A percentile compares a stretch with the other conserved stretches of the same genome.
These are phyloP conservation scores for Norana najaformis DNA, from an alignment of 2,888 invertebrate genomes.

Conservation along the genomic window DNA sequence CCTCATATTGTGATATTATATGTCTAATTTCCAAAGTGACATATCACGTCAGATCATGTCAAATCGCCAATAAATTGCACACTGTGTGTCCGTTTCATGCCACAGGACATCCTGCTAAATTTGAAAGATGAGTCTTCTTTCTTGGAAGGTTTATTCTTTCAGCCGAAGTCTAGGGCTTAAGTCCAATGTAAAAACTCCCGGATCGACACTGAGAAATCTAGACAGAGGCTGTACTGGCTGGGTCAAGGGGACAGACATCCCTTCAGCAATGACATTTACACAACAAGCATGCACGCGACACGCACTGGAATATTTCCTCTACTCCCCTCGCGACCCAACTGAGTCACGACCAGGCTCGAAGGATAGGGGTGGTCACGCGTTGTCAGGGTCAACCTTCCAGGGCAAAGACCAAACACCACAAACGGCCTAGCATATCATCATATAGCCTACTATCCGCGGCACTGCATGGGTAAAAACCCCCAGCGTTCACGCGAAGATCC, in stretches of 20 bases:
- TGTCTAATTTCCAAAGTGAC: too few relatives aligned
- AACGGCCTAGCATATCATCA: not conserved
- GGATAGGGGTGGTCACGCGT: not conserved
- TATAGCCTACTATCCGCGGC: not conserved
- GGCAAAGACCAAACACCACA: not conserved
- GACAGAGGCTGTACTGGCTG: not conserved
- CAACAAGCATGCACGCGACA: not conserved
- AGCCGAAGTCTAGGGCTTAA: too few relatives aligned
- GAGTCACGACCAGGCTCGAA: not conserved
- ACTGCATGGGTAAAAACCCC: not conserved
- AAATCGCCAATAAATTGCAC: too few relatives aligned
- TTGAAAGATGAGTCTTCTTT: not conserved
- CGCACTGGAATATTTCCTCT: not conserved
- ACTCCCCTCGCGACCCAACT: not conserved
- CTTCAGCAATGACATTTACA: not conserved
- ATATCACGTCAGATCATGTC: too few relatives aligned
- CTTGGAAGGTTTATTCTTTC: not conserved
- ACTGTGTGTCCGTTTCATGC: too few relatives aligned
- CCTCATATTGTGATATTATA: too few relatives aligned
- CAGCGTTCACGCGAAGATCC: not conserved
- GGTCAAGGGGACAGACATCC: not conserved
- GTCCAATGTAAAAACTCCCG: too few relatives aligned
- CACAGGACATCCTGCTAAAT: too few relatives aligned
- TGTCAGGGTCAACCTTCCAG: not conserved
- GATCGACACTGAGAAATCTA: too few relatives aligned